phyloP scores from a whole-genome alignment of 2,888 invertebrate species.

The Acanthacorydalis orientalis region DNA sequence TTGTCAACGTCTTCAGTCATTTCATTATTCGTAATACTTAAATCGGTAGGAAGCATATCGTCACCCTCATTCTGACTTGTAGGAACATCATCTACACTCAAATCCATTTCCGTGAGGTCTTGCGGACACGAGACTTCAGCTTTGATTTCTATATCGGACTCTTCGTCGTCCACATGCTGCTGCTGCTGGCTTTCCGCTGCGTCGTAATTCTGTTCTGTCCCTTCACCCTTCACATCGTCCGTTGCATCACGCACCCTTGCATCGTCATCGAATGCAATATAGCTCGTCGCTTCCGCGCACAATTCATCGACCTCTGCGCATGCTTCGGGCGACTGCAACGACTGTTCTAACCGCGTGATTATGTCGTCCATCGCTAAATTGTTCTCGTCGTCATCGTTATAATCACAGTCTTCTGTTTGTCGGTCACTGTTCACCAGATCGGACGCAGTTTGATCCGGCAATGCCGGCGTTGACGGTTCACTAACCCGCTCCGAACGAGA shows the following conservation, averaged over 20 bases:
- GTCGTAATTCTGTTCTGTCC: not conserved
- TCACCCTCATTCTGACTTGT: slow-evolving; percentile 11
- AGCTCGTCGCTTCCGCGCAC: slow-evolving; percentile 9
- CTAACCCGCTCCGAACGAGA: slow-evolving; percentile 17
- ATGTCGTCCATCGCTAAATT: slow-evolving; percentile 36
- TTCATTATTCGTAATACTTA: slow-evolving; percentile 12
- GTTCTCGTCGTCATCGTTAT: slow-evolving; percentile 25
- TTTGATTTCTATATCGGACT: not conserved
- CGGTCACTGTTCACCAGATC: slow-evolving; percentile 10
- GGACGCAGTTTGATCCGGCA: slow-evolving; percentile 17
- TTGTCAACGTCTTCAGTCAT: slow-evolving; percentile 6
- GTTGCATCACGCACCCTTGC: slow-evolving; percentile 11
- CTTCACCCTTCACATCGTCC: slow-evolving; percentile 9
- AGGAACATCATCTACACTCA: slow-evolving; percentile 4
- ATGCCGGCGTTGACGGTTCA: slow-evolving; percentile 19
- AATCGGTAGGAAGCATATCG: slow-evolving; percentile 15
- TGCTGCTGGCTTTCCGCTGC: slow-evolving; percentile 6
- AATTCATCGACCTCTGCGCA: slow-evolving; percentile 6
- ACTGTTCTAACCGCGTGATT: slow-evolving; percentile 42
- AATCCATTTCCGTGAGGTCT: not conserved
- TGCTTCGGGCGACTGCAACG: slow-evolving; percentile 29
- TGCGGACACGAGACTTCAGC: not conserved
- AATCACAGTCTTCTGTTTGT: slow-evolving; percentile 23
- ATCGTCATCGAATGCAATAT: slow-evolving; percentile 10
- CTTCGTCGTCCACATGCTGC: slow-evolving; percentile 4